Evolutionary conservation across 2,888 invertebrate species (phyloP), one percentile per base, ranked within the genome.

Genomic region (Abscondita cerata): DNA sequence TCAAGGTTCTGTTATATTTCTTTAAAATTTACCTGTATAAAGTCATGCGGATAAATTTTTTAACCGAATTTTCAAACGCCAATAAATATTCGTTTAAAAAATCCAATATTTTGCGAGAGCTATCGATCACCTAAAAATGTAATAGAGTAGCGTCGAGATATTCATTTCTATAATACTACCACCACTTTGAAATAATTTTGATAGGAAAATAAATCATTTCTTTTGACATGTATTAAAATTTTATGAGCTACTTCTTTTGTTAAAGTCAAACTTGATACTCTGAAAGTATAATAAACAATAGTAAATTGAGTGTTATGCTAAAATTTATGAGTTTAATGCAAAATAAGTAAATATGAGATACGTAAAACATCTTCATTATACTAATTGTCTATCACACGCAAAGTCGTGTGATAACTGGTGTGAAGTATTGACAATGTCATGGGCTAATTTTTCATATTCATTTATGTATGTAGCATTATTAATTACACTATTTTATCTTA

Each of bases 131-230:
- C 12, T 25, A 55, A 25, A 60, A 60, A 54, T 50, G 18, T 50
- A 54, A 54, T 52, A 52, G 38, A 53, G 46, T 59, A 52, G 11
- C 46, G 46, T 34, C 16, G 46, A 52, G 38, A 59, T 59, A 59
- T 53, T 46, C 54, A 55, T 55, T 60, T 54, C 50, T 55, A 60
- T 55, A 40, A 34, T 54, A 50, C 20, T 60, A 41, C 50, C 15
- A 60, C 41, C 60, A 60, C 48, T 60, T 55, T 33, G 55, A 50
- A 60, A 50, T 60, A 60, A 60, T 54, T 60, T 60, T 38, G 41
- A 34, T 38, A 41, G 34, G 54, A 54, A 54, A 60, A 60, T 60
- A 60, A 54, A 60, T 60, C 60, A 60, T 55, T 52, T 44, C 31
- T 13, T 16, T 41, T 60, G 60, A 60, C 60, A 50, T 54, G 50